Evolutionary conservation across 2,113 vertebrate species (phyloP), one percentile per base, ranked within the genome.

Genomic region (Cygnus buccinator): DNA sequence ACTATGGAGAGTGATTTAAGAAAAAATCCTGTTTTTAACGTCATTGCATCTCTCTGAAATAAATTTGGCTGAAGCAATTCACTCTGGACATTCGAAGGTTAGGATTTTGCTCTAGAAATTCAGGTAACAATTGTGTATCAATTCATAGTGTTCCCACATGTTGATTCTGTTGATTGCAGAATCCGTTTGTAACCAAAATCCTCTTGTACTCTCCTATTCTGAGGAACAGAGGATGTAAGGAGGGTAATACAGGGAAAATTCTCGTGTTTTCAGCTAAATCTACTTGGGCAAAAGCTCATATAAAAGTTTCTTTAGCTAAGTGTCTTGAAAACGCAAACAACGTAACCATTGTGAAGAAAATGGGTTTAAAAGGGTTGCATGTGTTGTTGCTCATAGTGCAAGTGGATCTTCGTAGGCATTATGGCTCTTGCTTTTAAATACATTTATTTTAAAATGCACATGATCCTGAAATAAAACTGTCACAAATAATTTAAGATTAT

Each of bases 101-200:
- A 54, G 0, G 0, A 15, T 28, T 71, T 76, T 74, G 31, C 23
- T 88, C 8, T 57, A 73, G 68, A 86, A 94, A 57, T 92, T 70
- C 48, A 84, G 33, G 4, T 74, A 74, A 20, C 3, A 3, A 31
- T 23, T 2, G 0, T 54, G 1, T 89, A 58, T 84, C 10, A 62
- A 0, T 77, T 93, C 6, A 15, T 63, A 50, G 19, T 62, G 29
- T 83, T 95, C 43, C 39, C 75, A 13, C 17, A 8, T 61, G 10
- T 44, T 65, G 22, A 68, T 94, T 89, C 58, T 86, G 31, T 83
- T 90, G 48, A 57, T 79, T 72, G 43, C 6, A 15, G 78, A 37
- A 73, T 70, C 25, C 2, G 0, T 62, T 52, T 77, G 57, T 58
- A 74, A 39, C 1, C 1, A 71, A 13, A 15, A 21, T 57, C 0